Evolutionary conservation across 2,797 vertebrate genomes (phyloP).

Genomic region (Chanos chanos): DNA sequence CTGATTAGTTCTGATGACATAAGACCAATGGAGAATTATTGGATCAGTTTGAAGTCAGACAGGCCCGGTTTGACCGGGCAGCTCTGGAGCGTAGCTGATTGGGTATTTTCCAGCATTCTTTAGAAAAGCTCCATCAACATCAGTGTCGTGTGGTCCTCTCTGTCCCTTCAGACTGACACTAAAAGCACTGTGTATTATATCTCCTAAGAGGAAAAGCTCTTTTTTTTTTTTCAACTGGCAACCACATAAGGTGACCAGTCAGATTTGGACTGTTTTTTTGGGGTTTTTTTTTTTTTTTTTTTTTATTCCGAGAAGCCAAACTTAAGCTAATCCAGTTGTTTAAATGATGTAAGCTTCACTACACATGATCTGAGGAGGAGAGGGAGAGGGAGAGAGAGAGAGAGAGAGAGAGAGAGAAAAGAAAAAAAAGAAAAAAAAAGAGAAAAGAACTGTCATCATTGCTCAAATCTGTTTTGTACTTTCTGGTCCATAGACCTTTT

Average conservation of each 20-base stretch:
- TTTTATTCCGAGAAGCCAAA: too few relatives aligned
- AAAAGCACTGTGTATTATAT: background rate
- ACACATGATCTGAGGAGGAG: conserved; percentile 9
- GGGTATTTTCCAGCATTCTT: background rate
- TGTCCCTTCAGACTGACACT: background rate
- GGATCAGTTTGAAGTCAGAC: conserved; percentile 1
- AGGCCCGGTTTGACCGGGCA: background rate
- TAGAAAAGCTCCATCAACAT: background rate
- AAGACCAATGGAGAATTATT: background rate
- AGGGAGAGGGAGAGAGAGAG: background rate
- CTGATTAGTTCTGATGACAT: conserved; percentile 16
- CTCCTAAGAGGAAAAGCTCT: background rate
- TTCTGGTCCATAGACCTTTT: conserved; percentile 58
- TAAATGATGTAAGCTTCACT: background rate
- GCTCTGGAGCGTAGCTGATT: background rate
- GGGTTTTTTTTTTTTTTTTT: too few relatives aligned
- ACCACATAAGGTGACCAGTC: too few relatives aligned
- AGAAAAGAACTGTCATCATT: conserved; percentile 40
- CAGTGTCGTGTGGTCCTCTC: background rate
- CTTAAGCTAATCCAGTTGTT: background rate
- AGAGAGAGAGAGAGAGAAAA: background rate
- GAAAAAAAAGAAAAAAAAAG: too few relatives aligned
- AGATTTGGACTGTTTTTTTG: too few relatives aligned
- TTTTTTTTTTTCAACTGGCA: too few relatives aligned
- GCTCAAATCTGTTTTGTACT: conserved; percentile 47